Evolutionary conservation across 2,888 invertebrate genomes (phyloP), one percentile per base, ranked within the genome.

Genomic region (Athalia cordata): DNA sequence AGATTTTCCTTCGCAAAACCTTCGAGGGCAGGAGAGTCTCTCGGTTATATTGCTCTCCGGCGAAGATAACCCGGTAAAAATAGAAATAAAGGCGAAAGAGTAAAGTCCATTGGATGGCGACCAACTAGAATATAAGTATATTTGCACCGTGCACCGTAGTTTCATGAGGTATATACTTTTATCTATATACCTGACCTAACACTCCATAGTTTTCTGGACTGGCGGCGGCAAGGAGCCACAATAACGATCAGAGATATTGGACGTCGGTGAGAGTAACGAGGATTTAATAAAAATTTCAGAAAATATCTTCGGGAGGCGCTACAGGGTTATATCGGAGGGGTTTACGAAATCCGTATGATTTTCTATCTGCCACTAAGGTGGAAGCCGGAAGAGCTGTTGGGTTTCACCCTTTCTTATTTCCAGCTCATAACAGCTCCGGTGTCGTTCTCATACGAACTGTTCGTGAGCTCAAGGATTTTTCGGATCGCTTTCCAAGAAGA

Each of bases 231-330:
- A 75, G 62, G 64, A 49, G 61, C 29, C 75, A 43, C 45, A 62
- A 75, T 75, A 75, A 5, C 75, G 75, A 75, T 75, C 75, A 50
- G 75, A 75, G 59, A 59, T 72, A 72, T 72, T 72, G 57, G 72
- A 72, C 59, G 72, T 72, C 72, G 45, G 72, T 72, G 47, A 72
- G 57, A 57, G 72, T 72, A 72, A 72, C 72, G 72, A 72, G 59
- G 13, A 72, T 72, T 72, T 72, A 59, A 72, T 59, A 72, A 72
- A 72, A 72, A 72, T 59, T 59, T 59, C 57, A 47, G 47, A 47
- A 47, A 72, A 45, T 57, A 15, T 13, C 0, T 13, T 8, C n/a
- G 43, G 29, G 43, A 11, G 5, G 29, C 6, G 6, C 4, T 47
- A 49, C 6, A 7, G n/a, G 47, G 9, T 47, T 66, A 49, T n/a